Base-by-base conservation (phyloP, 2,888 invertebrate genomes). In the Pecten maximus region DNA sequence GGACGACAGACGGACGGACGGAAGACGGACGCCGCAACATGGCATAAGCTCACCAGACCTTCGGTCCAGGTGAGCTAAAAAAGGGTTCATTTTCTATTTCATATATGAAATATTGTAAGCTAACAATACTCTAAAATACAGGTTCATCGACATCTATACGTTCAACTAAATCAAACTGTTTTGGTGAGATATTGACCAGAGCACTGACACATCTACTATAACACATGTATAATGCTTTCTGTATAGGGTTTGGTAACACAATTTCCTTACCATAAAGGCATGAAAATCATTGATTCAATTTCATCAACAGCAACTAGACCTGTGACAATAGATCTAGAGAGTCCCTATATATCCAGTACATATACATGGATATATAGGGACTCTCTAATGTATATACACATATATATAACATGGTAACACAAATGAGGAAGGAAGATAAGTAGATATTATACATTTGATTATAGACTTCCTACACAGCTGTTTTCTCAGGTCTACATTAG, bases 221-320 rank as follows among this genome's bases (percentile, higher is more conserved):
- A 12, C 35, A 74, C 35, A 23, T 74, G 60, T n/a, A 8, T n/a
- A n/a, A n/a, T 74, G 35, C 74, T 15, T 35, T 35, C 12, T 35
- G 35, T 74, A 35, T 6, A 35, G 35, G 35, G 0, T 35, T 74
- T 74, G 35, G 35, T 74, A 74, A 74, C 74, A 28, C 23, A 2
- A 74, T 74, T 74, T 8, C 35, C 74, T 74, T 74, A 12, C 35
- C 28, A 74, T 74, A 74, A 74, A 74, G 35, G 35, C 35, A 74
- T 35, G 74, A 74, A 74, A 35, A 74, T 74, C 74, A 74, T 74
- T 74, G 74, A 74, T 74, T 74, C 28, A 35, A 74, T 74, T 35
- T 74, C 35, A 74, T 74, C 28, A 10, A 28, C 74, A 60, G 60
- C 60, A n/a, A 23, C 23, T 23, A 60, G 15, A 35, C 28, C 35